Percentiles rank a stretch among this genome's conserved stretches.
Conservation (phyloP, 2,797 vertebrate genomes). For the Champsocephalus esox region DNA sequence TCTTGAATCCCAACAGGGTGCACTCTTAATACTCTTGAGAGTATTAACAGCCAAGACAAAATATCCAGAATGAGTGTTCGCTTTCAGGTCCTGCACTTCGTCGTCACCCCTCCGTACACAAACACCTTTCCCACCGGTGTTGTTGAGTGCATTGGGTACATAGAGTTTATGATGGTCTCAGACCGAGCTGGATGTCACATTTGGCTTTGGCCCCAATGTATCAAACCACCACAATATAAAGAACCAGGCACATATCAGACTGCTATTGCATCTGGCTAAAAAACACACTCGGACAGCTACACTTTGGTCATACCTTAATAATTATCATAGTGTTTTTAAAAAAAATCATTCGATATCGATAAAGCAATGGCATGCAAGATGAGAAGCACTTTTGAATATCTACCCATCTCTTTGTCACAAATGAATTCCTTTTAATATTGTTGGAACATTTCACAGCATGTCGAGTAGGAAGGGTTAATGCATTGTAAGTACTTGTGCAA, state of each 20-base stretch:
- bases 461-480: conserved; percentile 22
- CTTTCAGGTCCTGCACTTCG: conserved; percentile 36
- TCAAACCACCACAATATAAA: conserved; percentile 67
- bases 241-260: conserved; percentile 56
- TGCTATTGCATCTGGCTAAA: conserved; percentile 52
- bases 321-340: neutral
- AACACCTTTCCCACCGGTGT: neutral
- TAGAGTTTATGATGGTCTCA: conserved; percentile 62
- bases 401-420: conserved; percentile 10
- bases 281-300: conserved; percentile 19
- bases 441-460: conserved; percentile 40
- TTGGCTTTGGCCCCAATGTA: conserved; percentile 53
- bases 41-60: conserved; percentile 34
- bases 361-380: neutral
- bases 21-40: conserved; percentile 14
- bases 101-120: neutral
- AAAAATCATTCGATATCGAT: neutral
- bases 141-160: conserved; percentile 43
- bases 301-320: conserved; percentile 6
- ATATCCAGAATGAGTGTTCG: conserved; percentile 57
- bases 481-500: neutral
- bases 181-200: conserved; percentile 58
- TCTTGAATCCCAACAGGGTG: conserved; percentile 21
- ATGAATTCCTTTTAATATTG: conserved; percentile 4
- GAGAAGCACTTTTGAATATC: neutral